Base-by-base conservation (phyloP, 2,113 vertebrate species). In the Thalassoma bifasciatum region DNA sequence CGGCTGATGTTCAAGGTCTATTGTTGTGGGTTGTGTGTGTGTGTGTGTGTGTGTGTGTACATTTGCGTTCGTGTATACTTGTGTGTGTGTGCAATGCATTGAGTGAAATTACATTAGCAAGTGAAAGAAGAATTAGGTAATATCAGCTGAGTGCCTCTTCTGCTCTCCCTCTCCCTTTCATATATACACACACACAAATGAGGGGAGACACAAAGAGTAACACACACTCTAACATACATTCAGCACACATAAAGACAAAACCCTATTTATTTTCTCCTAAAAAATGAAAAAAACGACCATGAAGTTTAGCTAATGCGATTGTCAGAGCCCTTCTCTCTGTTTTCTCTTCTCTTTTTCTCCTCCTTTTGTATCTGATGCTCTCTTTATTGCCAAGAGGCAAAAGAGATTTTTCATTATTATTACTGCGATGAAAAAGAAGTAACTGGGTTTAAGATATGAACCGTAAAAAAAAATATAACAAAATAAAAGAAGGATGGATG, bases 261-360 rank as follows among this genome's bases (percentile, higher is more conserved):
- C 40, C 79, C 22, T 51, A 66, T 70, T 66, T 67, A 72, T 79
- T 75, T 67, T 51, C 36, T 63, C 52, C 36, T n/a, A n/a, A n/a
- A n/a, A n/a, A 30, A 30, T 6, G 6, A 49, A 81, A 87, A 75
- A 85, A 68, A 34, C 59, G 73, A 60, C 60, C 64, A 71, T 54
- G 65, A 50, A 84, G 71, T 61, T 37, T 68, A 46, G 75, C 58
- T 89, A 88, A 83, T 87, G 75, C 36, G 66, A 86, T 87, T 89
- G 53, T 75, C 30, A 76, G 44, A 81, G 46, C 51, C 57, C 14
- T 57, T 37, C 38, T 7, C 49, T 53, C 22, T 7, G 34, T 63
- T 66, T 64, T 17, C 42, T 14, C 8, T 47, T 54, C 19, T 17
- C 17, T 59, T 21, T 56, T 22, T 22, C 49, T 36, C 51, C 37